These are phyloP conservation scores for Microctenopoma stevenorrisi DNA, from an alignment of 2,797 vertebrate genomes.

Conservation along the genomic window DNA sequence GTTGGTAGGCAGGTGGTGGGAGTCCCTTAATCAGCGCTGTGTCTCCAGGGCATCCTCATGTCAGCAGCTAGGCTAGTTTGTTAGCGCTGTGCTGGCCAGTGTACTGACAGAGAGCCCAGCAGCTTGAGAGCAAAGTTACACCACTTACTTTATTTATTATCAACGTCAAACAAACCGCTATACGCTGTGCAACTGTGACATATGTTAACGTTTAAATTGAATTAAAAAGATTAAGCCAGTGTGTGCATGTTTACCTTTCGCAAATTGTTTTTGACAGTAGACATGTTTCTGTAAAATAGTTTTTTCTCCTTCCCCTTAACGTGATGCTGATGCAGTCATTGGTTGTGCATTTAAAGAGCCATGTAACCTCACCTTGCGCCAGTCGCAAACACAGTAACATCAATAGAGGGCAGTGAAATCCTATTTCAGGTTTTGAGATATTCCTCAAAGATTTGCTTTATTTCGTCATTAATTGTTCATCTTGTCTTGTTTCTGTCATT, in stretches of 20 bases:
- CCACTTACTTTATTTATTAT: conserved; percentile 51
- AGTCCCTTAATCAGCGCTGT: conserved; percentile 45
- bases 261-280: no score
- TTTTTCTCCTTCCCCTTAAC: no score
- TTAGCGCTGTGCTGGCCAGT: conserved; percentile 51
- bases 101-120: conserved; percentile 46
- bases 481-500: conserved; percentile 42
- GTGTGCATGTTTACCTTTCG: no score
- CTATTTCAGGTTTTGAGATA: not conserved
- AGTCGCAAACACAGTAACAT: no score
- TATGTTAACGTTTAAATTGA: not conserved
- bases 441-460: not conserved
- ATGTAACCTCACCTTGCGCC: no score
- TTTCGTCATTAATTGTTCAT: conserved; percentile 7
- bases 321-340: no score
- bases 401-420: no score
- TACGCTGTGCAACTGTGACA: conserved; percentile 3
- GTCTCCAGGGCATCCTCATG: conserved; percentile 49
- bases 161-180: conserved; percentile 39
- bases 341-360: not conserved
- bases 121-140: conserved; percentile 58
- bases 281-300: no score
- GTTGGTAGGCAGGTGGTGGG: conserved; percentile 55
- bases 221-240: no score
- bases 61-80: conserved; percentile 53